Evolutionary conservation across 2,113 vertebrate genomes (phyloP), one percentile per base, ranked within the genome.

Genomic region (Etia nguti): DNA sequence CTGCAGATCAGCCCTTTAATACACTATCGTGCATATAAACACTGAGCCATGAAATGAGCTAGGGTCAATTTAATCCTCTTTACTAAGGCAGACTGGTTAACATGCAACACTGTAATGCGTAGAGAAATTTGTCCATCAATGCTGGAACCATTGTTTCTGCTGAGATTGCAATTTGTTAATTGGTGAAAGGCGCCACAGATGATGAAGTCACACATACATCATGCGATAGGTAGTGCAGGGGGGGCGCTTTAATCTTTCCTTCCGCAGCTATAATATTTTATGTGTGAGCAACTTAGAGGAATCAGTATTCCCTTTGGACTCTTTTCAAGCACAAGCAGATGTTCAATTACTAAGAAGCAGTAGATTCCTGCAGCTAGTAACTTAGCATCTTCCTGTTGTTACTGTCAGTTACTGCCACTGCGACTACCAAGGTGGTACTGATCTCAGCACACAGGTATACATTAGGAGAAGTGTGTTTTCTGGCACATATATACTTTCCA

Each of bases 11-110:
- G 86, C 24, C 87, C 87, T 91, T 89, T 93, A 94, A 94, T 92
- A 92, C 91, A 81, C 82, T 70, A 68, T 80, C 90, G 83, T 38
- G 88, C 83, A 81, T 88, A 86, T 90, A 91, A 91, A 94, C 90
- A 91, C 88, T 85, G 91, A 93, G 87, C 91, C 92, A 90, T 88
- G 90, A 93, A 93, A 95, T 92, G 85, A 94, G 88, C 92, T 82
- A 59, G 82, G 83, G 90, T 93, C 86, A 82, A 85, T 60, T 57
- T 94, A 94, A 93, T 94, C 92, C 94, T 94, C 95, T 94, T 93
- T 86, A 88, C 62, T 15, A 77, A 68, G 70, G 59, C 83, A 10
- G 68, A 81, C 86, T 24, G 77, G 26, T 79, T 73, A 65, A 75
- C 56, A 56, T 65, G 70, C 65, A 34, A 73, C 57, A 48, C 57